A percentile compares a stretch with the other conserved stretches of the same genome.
Conservation (phyloP, 2,888 invertebrate species). For the Idaea dimidiata region DNA sequence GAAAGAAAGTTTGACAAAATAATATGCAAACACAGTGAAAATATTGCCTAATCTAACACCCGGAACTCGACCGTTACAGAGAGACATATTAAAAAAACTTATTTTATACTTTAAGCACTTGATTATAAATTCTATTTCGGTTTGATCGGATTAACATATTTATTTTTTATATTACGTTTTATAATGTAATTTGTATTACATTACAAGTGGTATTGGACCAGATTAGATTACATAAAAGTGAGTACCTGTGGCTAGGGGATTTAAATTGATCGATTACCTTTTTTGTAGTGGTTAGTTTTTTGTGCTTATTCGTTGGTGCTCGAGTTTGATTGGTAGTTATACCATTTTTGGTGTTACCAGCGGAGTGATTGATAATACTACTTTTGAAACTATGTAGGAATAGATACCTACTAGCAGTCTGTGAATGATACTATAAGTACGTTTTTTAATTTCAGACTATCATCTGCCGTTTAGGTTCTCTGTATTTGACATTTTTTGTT, state of each 20-base stretch:
- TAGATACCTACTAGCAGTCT: too few relatives aligned
- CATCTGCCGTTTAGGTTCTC: too few relatives aligned
- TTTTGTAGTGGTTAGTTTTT: neutral
- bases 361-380: neutral
- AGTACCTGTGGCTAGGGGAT: neutral
- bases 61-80: constrained; percentile 24
- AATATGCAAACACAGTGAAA: constrained; percentile 35
- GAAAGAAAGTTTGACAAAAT: constrained; percentile 37
- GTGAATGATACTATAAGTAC: too few relatives aligned
- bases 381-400: too few relatives aligned
- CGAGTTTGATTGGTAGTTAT: neutral
- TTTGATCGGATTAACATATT: neutral
- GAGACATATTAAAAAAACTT: neutral
- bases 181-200: neutral
- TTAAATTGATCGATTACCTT: neutral
- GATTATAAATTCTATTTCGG: neutral
- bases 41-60: constrained; percentile 26
- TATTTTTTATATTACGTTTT: neutral
- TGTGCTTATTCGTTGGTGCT: neutral
- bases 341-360: neutral
- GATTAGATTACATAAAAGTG: neutral
- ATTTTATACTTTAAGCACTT: neutral
- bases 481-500: too few relatives aligned
- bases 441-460: too few relatives aligned
- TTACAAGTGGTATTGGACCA: neutral